Base-by-base conservation (phyloP, 2,113 vertebrate genomes). In the Alligator sinensis region DNA sequence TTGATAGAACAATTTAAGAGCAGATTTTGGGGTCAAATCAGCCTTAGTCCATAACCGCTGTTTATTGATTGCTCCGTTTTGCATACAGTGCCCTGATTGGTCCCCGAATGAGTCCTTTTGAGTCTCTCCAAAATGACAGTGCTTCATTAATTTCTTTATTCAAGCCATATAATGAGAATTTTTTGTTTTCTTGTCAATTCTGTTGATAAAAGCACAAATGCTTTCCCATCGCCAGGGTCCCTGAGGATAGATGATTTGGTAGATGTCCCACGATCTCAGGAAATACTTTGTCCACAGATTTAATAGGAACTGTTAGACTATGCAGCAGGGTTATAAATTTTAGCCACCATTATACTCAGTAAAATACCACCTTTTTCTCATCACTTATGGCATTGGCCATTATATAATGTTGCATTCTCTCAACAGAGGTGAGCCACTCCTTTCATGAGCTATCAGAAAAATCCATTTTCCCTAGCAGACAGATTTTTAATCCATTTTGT, bases 101-200 rank as follows among this genome's bases (percentile, higher is more conserved):
- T 80, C 96, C 64, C 76, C 92, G 95, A 92, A 95, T 95, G 90
- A 80, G 93, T 96, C 93, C 92, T 96, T 97, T 95, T 94, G 95
- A 89, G 79, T 84, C 90, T 78, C 87, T 92, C 75, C 64, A 91
- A 70, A 89, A 77, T 89, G 34, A 90, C 61, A 93, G 86, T 92
- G 78, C 89, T 89, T 89, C 76, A 94, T 54, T 76, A 78, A 88
- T 84, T 93, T 96, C 85, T 88, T 25, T 84, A 96, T 96, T 95
- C 94, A 82, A 93, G 70, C 55, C 96, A 95, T 55, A 59, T 93
- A 95, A 95, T 87, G 87, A 94, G 92, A 97, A 96, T 87, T 96
- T 78, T 88, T 95, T 75, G 92, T 96, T 96, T 97, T 96, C 90
- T 95, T 92, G 94, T 89, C 91, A 86, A 82, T 89, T 94, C 90